A percentile compares a stretch with the other conserved stretches of the same genome.
phyloP scores from a whole-genome alignment of 2,888 invertebrate species.

The Acronicta psi region DNA sequence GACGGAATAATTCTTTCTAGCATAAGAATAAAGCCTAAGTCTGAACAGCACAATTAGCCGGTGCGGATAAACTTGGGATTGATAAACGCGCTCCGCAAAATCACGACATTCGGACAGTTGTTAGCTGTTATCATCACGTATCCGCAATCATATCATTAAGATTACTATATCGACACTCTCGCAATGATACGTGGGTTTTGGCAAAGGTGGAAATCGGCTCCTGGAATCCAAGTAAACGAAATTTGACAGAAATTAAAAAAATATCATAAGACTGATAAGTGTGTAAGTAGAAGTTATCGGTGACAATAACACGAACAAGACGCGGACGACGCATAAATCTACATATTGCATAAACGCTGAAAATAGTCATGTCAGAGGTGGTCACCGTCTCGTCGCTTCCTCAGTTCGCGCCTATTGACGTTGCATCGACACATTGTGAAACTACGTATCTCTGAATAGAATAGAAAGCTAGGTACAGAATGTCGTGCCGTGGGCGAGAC shows the following conservation, averaged over 20 bases:
- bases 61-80: conserved; percentile 3
- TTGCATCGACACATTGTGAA: conserved; percentile 53
- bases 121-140: conserved; percentile 31
- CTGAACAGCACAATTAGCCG: conserved; percentile 47
- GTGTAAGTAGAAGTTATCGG: conserved; percentile 5
- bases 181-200: conserved; percentile 29
- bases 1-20: conserved; percentile 62
- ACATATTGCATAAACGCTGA: conserved; percentile 50
- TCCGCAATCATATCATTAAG: conserved; percentile 30
- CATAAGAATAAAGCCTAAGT: conserved; percentile 54
- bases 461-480: conserved; percentile 61
- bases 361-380: conserved; percentile 51
- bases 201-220: conserved; percentile 7
- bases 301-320: conserved; percentile 24
- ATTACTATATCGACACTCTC: conserved; percentile 23
- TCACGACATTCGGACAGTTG: conserved; percentile 5
- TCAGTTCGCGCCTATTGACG: conserved; percentile 37
- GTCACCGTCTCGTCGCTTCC: conserved; percentile 37
- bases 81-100: conserved; percentile 6
- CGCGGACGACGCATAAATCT: conserved; percentile 14
- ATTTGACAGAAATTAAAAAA: too few relatives aligned
- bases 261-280: conserved; percentile 11
- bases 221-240: background rate
- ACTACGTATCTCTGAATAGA: conserved; percentile 54
- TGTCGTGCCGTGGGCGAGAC: conserved; percentile 56